phyloP scores from a whole-genome alignment of 2,113 vertebrate species.

The Catharus bicknelli region DNA sequence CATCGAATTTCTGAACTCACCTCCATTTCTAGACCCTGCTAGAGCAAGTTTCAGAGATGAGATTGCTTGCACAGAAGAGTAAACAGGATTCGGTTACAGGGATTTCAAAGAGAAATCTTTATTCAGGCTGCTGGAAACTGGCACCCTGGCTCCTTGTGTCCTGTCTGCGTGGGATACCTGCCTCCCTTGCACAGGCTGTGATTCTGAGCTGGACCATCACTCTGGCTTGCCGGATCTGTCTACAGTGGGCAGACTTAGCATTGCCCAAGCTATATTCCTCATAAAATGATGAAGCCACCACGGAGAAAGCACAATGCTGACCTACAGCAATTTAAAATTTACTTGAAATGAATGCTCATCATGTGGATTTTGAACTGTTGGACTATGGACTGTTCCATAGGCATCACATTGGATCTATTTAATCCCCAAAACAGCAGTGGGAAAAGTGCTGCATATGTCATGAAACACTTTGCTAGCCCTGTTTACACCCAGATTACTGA shows the following conservation, averaged over 20 bases:
- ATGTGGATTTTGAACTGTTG: not conserved
- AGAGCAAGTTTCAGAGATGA: not conserved
- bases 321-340: not conserved
- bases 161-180: not conserved
- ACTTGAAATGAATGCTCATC: not conserved
- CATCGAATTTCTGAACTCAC: not conserved
- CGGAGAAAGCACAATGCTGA: not conserved
- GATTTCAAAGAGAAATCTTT: not conserved
- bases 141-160: not conserved
- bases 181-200: not conserved
- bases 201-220: not conserved
- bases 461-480: not conserved
- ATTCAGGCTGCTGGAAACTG: not conserved
- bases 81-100: not conserved
- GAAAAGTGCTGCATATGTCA: not conserved
- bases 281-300: not conserved
- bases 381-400: not conserved
- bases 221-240: not conserved
- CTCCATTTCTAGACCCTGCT: not conserved
- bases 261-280: not conserved
- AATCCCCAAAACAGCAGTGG: not conserved
- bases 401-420: not conserved
- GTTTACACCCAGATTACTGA: not conserved
- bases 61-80: not conserved
- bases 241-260: not conserved